phyloP scores from a whole-genome alignment of 2,888 invertebrate genomes.

The Zonitis immaculata region DNA sequence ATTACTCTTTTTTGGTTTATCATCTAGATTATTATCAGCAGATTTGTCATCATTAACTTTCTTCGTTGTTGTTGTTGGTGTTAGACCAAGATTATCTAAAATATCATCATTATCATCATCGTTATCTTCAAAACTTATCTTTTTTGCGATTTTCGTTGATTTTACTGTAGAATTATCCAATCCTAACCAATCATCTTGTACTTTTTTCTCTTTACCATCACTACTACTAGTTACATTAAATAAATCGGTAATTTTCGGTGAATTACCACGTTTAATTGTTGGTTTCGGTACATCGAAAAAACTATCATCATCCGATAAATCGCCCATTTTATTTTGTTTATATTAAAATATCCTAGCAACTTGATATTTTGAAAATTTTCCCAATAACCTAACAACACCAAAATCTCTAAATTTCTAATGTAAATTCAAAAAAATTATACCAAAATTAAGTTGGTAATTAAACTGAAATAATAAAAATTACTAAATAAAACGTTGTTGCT shows the following conservation, averaged over 20 bases:
- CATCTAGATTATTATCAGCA: slow-evolving; percentile 19
- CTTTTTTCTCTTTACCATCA: slow-evolving; percentile 24
- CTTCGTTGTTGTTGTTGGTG: slow-evolving; percentile 9
- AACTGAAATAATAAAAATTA: too few species aligned
- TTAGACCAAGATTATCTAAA: slow-evolving; percentile 35
- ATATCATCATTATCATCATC: slow-evolving; percentile 36
- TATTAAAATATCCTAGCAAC: slow-evolving; percentile 1
- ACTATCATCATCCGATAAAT: slow-evolving; percentile 66
- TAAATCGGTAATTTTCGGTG: slow-evolving; percentile 31
- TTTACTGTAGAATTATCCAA: slow-evolving; percentile 14
- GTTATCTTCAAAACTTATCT: slow-evolving; percentile 39
- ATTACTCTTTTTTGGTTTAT: slow-evolving; percentile 33
- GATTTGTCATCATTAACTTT: slow-evolving; percentile 5
- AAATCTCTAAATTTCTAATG: too few species aligned
- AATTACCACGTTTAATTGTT: slow-evolving; percentile 31
- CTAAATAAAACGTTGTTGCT: neutral
- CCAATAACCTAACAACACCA: neutral
- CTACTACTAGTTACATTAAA: slow-evolving; percentile 26
- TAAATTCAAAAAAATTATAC: too few species aligned
- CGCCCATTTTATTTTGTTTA: slow-evolving; percentile 34
- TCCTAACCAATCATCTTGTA: slow-evolving; percentile 37
- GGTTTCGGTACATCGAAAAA: slow-evolving; percentile 62
- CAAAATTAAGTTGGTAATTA: too few species aligned
- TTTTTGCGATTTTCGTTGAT: slow-evolving; percentile 24
- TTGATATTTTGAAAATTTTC: neutral